Evolutionary conservation across 2,888 invertebrate species (phyloP).

Genomic region (Electrophaes corylata): DNA sequence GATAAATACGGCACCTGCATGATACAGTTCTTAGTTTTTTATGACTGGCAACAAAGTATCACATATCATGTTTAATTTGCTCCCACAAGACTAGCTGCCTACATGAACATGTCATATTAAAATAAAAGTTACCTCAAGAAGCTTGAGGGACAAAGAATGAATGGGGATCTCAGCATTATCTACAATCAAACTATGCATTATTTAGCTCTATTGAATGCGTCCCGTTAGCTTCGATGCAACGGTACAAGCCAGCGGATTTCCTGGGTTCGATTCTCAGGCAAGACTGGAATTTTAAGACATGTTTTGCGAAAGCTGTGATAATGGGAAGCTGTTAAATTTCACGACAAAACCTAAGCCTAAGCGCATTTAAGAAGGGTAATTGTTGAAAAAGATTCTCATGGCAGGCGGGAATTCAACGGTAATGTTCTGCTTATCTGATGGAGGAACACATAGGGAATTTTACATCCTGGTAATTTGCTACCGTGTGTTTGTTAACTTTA

Average conservation of each 20-base stretch:
- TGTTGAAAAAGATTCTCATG: conserved; percentile 24
- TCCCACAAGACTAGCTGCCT: neutral
- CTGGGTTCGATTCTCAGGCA: conserved; percentile 67
- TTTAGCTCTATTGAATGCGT: conserved; percentile 40
- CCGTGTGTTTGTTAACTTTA: conserved; percentile 3
- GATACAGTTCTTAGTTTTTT: neutral
- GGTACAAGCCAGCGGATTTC: conserved; percentile 69
- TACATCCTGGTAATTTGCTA: neutral
- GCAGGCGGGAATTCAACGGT: conserved; percentile 3
- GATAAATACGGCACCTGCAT: neutral
- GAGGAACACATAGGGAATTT: conserved; percentile 2
- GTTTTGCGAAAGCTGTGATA: conserved; percentile 31
- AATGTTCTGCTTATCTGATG: conserved; percentile 12
- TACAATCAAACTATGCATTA: conserved; percentile 38
- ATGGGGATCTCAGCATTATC: conserved; percentile 31
- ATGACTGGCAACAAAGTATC: neutral
- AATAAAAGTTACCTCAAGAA: neutral
- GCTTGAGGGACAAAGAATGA: conserved; percentile 15
- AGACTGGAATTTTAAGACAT: conserved; percentile 60
- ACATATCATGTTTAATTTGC: neutral
- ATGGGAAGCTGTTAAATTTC: conserved; percentile 30
- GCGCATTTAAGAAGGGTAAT: conserved; percentile 2
- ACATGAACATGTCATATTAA: neutral
- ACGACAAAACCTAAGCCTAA: conserved; percentile 14
- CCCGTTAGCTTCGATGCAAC: conserved; percentile 69